phyloP scores from a whole-genome alignment of 30 jellyfish, hydroid and myxozoan genomes.

The Turritopsis rubra region DNA sequence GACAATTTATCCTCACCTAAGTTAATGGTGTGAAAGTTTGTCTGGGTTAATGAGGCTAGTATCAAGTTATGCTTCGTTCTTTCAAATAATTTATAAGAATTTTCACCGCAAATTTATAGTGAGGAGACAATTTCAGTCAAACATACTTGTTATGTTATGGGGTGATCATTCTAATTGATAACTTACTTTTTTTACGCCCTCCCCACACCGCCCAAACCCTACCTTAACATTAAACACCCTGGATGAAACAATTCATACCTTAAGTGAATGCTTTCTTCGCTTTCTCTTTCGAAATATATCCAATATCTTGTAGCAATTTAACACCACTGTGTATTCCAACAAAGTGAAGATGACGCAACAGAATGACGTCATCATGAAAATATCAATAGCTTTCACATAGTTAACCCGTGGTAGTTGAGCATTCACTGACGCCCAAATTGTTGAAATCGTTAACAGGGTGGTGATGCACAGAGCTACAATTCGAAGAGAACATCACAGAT shows the following conservation, averaged over 20 bases:
- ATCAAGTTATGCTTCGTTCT: no score
- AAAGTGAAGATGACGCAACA: slow-evolving; percentile 67
- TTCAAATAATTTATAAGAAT: no score
- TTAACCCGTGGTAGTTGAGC: slow-evolving; percentile 84
- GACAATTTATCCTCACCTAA: no score
- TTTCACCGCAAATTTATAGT: no score
- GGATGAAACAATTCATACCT: neutral
- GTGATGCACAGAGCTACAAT: slow-evolving; percentile 67
- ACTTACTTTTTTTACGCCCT: no score
- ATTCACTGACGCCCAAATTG: slow-evolving; percentile 84
- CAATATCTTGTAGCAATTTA: slow-evolving; percentile 28
- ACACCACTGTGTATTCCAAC: slow-evolving; percentile 71
- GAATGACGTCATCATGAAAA: slow-evolving; percentile 77
- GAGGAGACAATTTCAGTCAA: no score
- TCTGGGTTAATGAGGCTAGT: no score
- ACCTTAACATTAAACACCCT: no score
- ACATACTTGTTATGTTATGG: no score
- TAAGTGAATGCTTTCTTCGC: neutral
- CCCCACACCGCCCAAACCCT: no score
- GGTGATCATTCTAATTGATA: no score
- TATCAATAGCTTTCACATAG: slow-evolving; percentile 85
- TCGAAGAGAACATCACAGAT: neutral
- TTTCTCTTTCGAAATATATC: slow-evolving; percentile 21
- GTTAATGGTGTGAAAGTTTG: no score
- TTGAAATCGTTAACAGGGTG: slow-evolving; percentile 76